Evolutionary conservation across 1,140 invertebrate species (phyloP).

Genomic region (Steinernema khuongi): DNA sequence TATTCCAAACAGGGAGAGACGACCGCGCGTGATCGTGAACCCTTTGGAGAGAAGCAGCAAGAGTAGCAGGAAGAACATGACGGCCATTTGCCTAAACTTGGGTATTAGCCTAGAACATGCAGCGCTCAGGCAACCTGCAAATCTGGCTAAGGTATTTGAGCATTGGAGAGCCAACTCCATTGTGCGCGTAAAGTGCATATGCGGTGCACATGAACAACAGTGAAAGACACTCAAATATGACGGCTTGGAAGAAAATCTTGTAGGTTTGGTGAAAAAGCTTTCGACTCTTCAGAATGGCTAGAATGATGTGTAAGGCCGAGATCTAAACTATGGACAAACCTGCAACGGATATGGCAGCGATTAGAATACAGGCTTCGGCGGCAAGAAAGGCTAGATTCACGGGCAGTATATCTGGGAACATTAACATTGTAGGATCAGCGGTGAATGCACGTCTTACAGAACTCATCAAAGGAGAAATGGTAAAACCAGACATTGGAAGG

Average conservation of each 20-base stretch:
- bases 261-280: conserved; percentile 7
- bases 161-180: conserved; percentile 66
- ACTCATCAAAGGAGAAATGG: background rate
- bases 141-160: conserved; percentile 66
- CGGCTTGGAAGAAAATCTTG: background rate
- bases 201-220: conserved; percentile 67
- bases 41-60: conserved; percentile 79
- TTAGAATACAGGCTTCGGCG: background rate
- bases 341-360: background rate
- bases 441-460: background rate
- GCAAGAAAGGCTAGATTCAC: background rate
- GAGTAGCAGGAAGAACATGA: conserved; percentile 71
- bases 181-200: conserved; percentile 69
- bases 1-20: conserved; percentile 68
- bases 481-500: background rate
- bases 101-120: conserved; percentile 64
- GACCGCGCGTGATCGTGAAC: conserved; percentile 78
- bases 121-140: conserved; percentile 27
- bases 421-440: background rate
- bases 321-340: background rate
- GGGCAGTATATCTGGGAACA: background rate
- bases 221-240: background rate
- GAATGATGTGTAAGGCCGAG: background rate
- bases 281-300: background rate
- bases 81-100: conserved; percentile 68